These are phyloP conservation scores for Timandra comae DNA, from an alignment of 2,888 invertebrate species.

Conservation along the genomic window DNA sequence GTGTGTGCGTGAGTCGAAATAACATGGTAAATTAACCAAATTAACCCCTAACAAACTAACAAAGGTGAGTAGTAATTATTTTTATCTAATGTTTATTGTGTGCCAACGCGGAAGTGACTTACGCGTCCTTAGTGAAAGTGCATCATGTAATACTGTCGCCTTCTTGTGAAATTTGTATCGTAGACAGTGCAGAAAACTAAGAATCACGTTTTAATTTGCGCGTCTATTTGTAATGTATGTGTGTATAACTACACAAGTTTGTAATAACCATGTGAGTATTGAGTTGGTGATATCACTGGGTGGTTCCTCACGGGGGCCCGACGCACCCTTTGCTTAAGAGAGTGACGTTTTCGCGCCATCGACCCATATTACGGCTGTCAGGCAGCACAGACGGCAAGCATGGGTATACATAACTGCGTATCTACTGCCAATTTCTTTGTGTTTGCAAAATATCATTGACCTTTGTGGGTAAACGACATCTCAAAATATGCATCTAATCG, in stretches of 20 bases:
- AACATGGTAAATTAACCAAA: conserved; percentile 69
- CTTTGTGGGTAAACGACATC: conserved; percentile 47
- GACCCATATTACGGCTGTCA: conserved; percentile 66
- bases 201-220: not conserved
- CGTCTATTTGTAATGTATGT: conserved; percentile 24
- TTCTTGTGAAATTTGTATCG: conserved; percentile 73
- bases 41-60: conserved; percentile 63
- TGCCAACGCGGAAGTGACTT: conserved; percentile 51
- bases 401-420: conserved; percentile 33
- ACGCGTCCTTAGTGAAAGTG: conserved; percentile 71
- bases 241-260: conserved; percentile 33
- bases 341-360: conserved; percentile 75
- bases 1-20: conserved; percentile 77
- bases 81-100: conserved; percentile 31
- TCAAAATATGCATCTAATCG: conserved; percentile 26
- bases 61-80: conserved; percentile 57
- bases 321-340: conserved; percentile 39
- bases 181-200: conserved; percentile 13
- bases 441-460: conserved; percentile 44
- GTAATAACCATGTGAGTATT: conserved; percentile 15
- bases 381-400: conserved; percentile 36
- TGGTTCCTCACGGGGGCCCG: conserved; percentile 27
- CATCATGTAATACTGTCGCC: conserved; percentile 72
- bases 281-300: conserved; percentile 26
- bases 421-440: conserved; percentile 39